Evolutionary conservation across 2,797 vertebrate genomes (phyloP).

Genomic region (Buceros bicornis): DNA sequence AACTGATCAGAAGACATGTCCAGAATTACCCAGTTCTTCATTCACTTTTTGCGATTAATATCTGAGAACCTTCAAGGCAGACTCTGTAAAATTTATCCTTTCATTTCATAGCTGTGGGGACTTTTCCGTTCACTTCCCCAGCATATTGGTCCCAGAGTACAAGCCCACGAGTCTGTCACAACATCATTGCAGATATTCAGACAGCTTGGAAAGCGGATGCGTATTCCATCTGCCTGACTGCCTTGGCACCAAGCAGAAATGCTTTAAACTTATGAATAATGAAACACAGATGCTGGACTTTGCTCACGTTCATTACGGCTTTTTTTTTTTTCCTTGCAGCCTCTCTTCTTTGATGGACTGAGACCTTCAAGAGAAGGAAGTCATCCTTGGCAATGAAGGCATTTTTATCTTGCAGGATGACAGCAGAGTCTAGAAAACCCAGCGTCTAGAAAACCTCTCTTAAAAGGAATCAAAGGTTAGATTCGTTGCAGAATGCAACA

Average conservation of each 20-base stretch:
- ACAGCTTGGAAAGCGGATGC: constrained; percentile 1
- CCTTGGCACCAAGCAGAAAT: neutral
- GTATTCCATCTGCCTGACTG: neutral
- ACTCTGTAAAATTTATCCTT: neutral
- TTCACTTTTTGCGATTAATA: neutral
- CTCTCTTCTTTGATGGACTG: neutral
- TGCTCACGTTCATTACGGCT: neutral
- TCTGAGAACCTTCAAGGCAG: neutral
- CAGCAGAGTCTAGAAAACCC: neutral
- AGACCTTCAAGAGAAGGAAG: constrained; percentile 5
- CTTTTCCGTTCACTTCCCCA: neutral
- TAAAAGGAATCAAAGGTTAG: neutral
- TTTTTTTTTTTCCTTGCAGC: neutral
- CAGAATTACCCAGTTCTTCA: neutral
- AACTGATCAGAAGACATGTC: neutral
- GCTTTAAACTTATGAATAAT: constrained; percentile 5
- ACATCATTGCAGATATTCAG: neutral
- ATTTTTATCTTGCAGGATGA: neutral
- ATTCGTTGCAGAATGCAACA: neutral
- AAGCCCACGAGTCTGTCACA: neutral
- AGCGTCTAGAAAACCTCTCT: neutral
- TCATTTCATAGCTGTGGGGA: neutral
- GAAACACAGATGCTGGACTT: neutral
- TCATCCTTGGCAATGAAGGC: neutral
- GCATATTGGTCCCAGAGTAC: neutral